Evolutionary conservation across 2,888 invertebrate species (phyloP).

Genomic region (Drosophila diplacantha): DNA sequence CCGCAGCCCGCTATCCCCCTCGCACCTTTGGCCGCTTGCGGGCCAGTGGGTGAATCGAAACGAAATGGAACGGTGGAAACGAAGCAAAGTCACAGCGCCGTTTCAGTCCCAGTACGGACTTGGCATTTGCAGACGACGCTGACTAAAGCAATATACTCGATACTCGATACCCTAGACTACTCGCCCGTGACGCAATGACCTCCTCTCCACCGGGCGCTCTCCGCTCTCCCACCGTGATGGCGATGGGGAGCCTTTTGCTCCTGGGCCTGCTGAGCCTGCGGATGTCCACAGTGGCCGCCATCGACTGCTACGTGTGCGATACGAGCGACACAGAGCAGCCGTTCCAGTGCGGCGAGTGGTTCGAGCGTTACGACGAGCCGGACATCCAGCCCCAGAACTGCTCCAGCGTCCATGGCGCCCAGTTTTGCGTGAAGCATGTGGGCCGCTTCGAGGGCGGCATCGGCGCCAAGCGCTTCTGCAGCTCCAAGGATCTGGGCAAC

Average conservation of each 20-base stretch:
- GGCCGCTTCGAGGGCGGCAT: conserved; percentile 95
- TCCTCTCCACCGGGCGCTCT: conserved; percentile 18
- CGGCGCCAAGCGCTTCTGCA: conserved; percentile 92
- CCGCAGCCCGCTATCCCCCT: neutral
- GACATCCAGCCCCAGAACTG: conserved; percentile 85
- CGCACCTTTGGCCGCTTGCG: conserved; percentile 5
- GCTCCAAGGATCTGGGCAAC: conserved; percentile 90
- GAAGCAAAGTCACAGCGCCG: conserved; percentile 61
- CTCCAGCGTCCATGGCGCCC: conserved; percentile 88
- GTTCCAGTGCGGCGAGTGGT: conserved; percentile 90
- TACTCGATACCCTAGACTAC: conserved; percentile 2
- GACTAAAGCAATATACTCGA: conserved; percentile 19
- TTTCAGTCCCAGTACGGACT: conserved; percentile 72
- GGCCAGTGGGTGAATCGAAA: conserved; percentile 45
- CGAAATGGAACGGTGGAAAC: conserved; percentile 64
- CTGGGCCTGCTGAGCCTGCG: conserved; percentile 71
- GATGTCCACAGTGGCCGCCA: conserved; percentile 76
- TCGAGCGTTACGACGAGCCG: conserved; percentile 81
- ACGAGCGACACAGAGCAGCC: conserved; percentile 87
- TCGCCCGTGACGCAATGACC: conserved; percentile 32
- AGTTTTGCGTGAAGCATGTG: conserved; percentile 94
- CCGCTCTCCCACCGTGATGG: conserved; percentile 4
- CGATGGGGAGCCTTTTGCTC: neutral
- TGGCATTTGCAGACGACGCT: conserved; percentile 72
- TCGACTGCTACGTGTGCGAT: conserved; percentile 93